These are phyloP conservation scores for Coleophora flavipennella DNA, from an alignment of 2,888 invertebrate genomes.

Conservation along the genomic window DNA sequence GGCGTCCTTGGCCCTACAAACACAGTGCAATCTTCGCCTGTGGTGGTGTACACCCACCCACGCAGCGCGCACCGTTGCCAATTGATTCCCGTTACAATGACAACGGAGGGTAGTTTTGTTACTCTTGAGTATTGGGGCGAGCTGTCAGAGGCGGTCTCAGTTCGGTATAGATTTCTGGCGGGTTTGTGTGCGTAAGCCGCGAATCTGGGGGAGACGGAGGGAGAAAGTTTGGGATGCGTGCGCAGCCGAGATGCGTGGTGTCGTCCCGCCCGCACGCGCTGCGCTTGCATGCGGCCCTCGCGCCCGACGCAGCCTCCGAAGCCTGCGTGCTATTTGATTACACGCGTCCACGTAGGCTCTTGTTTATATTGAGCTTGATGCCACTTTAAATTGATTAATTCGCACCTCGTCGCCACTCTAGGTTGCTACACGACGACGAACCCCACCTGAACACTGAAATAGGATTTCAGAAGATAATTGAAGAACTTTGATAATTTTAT, in stretches of 20 bases:
- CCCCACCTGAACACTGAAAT: not conserved
- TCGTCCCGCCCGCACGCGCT: slow-evolving; percentile 34
- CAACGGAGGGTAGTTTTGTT: slow-evolving; percentile 61
- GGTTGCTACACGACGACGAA: slow-evolving; percentile 26
- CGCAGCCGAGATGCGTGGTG: slow-evolving; percentile 42
- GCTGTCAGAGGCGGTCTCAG: slow-evolving; percentile 59
- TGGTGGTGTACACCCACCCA: slow-evolving; percentile 34
- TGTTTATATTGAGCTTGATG: slow-evolving; percentile 67
- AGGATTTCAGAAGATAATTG: not conserved
- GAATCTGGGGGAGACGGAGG: slow-evolving; percentile 28
- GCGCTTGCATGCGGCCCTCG: slow-evolving; percentile 17
- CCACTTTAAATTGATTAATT: slow-evolving; percentile 68
- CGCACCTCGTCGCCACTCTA: slow-evolving; percentile 52
- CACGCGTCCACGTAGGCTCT: slow-evolving; percentile 55
- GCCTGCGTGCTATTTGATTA: slow-evolving; percentile 62
- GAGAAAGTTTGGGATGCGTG: slow-evolving; percentile 34
- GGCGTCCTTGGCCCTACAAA: slow-evolving; percentile 19
- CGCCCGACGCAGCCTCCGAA: slow-evolving; percentile 44
- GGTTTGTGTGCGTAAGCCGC: slow-evolving; percentile 29
- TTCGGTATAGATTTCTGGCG: slow-evolving; percentile 48
- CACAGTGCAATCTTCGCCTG: slow-evolving; percentile 5
- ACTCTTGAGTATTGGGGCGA: slow-evolving; percentile 37
- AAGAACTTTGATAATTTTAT: not conserved
- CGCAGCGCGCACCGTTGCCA: slow-evolving; percentile 53
- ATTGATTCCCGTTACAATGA: slow-evolving; percentile 71